Percentiles rank a stretch among this genome's conserved stretches.
phyloP scores from a whole-genome alignment of 2,797 vertebrate genomes.

The Tenualosa thibaudeaui region DNA sequence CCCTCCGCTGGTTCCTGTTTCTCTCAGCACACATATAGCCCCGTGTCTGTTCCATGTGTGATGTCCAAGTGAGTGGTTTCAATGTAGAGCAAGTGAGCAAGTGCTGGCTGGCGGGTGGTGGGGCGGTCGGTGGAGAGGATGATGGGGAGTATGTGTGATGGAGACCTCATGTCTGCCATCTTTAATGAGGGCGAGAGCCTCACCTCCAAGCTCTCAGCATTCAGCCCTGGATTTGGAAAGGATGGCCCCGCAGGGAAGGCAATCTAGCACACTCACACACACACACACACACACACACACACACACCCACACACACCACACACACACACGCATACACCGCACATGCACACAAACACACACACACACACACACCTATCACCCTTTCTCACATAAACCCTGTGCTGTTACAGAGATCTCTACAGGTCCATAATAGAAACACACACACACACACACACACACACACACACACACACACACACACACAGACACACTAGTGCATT shows the following conservation, averaged over 20 bases:
- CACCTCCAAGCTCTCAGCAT: not conserved
- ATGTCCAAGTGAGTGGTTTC: not conserved
- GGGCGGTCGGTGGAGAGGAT: not conserved
- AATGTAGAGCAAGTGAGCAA: not conserved
- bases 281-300: conserved; percentile 12
- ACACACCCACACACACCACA: not conserved
- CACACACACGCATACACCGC: not conserved
- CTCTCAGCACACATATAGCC: not conserved
- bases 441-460: not conserved
- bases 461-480: not conserved
- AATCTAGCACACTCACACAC: not conserved
- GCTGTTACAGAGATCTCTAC: not conserved
- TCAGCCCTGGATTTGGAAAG: not conserved
- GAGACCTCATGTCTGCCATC: not conserved
- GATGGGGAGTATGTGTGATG: not conserved
- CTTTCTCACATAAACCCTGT: not conserved
- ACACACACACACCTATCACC: not conserved
- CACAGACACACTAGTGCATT: not conserved
- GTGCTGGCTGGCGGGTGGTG: too few relatives aligned
- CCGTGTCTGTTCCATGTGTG: not conserved
- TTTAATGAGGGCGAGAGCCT: not conserved
- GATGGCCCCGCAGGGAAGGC: not conserved
- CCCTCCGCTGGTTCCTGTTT: too few relatives aligned
- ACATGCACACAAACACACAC: not conserved
- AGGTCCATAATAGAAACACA: too few relatives aligned